Percentiles rank a stretch among this genome's conserved stretches.
phyloP scores from a whole-genome alignment of 2,888 invertebrate species.

The Hylaea fasciaria region DNA sequence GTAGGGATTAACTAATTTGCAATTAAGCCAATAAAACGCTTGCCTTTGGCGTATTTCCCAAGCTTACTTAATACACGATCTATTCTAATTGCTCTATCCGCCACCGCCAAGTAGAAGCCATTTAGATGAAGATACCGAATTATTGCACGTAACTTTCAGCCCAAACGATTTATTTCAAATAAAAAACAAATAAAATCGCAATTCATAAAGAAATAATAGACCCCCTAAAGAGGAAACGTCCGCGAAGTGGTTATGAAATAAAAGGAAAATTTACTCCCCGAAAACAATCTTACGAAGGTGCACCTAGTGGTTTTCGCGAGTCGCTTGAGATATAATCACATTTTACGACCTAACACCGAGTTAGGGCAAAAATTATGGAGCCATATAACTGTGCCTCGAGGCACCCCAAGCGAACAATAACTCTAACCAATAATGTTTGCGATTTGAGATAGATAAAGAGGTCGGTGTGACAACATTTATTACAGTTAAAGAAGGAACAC shows the following conservation, averaged over 20 bases:
- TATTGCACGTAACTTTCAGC: constrained; percentile 59
- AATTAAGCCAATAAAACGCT: constrained; percentile 76
- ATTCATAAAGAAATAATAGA: constrained; percentile 48
- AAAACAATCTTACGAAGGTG: constrained; percentile 76
- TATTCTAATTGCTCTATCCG: constrained; percentile 73
- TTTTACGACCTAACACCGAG: constrained; percentile 83
- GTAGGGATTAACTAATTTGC: constrained; percentile 69
- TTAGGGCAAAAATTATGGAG: constrained; percentile 82
- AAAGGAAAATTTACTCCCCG: constrained; percentile 67
- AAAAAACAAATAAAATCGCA: constrained; percentile 48
- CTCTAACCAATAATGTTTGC: constrained; percentile 77
- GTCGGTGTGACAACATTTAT: constrained; percentile 67
- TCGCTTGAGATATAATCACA: constrained; percentile 80
- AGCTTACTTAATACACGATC: constrained; percentile 59
- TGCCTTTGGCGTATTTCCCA: constrained; percentile 65
- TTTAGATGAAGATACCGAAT: constrained; percentile 77
- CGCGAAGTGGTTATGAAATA: constrained; percentile 65
- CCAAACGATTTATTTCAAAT: constrained; percentile 47
- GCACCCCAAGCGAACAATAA: constrained; percentile 78
- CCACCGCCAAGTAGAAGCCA: constrained; percentile 54
- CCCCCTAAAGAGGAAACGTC: constrained; percentile 48
- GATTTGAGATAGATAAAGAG: constrained; percentile 69
- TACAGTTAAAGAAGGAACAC: constrained; percentile 47
- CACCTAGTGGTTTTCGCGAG: constrained; percentile 75
- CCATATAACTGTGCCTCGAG: constrained; percentile 71